phyloP scores from a whole-genome alignment of 2,113 vertebrate genomes.

The Xyliphius kryptos region DNA sequence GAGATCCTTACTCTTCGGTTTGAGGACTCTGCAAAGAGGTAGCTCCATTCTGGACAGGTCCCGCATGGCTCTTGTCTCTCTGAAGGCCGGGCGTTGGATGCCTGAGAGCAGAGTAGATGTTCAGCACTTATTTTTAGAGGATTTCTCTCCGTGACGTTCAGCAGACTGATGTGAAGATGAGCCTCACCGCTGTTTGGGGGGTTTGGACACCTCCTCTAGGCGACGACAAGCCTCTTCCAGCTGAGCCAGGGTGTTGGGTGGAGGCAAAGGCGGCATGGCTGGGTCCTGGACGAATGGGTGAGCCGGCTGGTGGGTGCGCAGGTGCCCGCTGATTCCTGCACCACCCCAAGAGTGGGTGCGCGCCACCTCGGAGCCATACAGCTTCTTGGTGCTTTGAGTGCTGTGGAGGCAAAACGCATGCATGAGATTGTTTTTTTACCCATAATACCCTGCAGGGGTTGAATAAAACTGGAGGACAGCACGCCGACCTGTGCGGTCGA shows the following conservation, averaged over 20 bases:
- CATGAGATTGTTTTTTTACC: too few relatives aligned
- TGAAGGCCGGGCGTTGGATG: conserved; percentile 76
- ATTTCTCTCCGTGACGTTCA: too few relatives aligned
- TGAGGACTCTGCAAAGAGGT: conserved; percentile 58
- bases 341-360: conserved; percentile 80
- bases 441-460: too few relatives aligned
- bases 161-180: too few relatives aligned
- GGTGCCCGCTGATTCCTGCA: conserved; percentile 62
- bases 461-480: too few relatives aligned
- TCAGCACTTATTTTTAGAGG: too few relatives aligned
- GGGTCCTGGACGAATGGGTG: conserved; percentile 88
- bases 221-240: conserved; percentile 91
- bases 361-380: conserved; percentile 62
- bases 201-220: conserved; percentile 85
- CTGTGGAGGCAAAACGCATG: too few relatives aligned
- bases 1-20: conserved; percentile 88
- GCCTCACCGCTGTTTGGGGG: conserved; percentile 79
- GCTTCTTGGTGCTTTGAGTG: conserved; percentile 76
- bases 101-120: conserved; percentile 54
- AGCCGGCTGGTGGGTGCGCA: conserved; percentile 70
- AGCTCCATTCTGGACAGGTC: conserved; percentile 62
- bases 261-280: conserved; percentile 80
- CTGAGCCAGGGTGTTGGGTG: conserved; percentile 91
- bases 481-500: conserved; percentile 79
- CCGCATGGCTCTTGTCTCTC: conserved; percentile 77